These are phyloP conservation scores for Aphelocoma coerulescens DNA, from an alignment of 2,113 vertebrate genomes.

Conservation along the genomic window DNA sequence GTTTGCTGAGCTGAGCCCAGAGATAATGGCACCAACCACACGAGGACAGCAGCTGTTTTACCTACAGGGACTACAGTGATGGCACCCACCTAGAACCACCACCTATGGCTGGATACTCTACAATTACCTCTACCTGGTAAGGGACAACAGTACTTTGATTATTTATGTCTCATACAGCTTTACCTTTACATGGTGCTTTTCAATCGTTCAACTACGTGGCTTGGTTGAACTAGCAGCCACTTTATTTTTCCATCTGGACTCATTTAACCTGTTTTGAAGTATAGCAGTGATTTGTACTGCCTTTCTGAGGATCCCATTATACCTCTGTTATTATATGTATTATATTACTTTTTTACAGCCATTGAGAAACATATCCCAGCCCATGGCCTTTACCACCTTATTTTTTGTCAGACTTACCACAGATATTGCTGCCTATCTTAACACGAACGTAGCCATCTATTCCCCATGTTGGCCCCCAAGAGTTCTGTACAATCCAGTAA, in stretches of 20 bases:
- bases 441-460: conserved; percentile 85
- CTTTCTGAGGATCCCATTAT: neutral
- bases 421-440: conserved; percentile 85
- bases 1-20: neutral
- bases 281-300: neutral
- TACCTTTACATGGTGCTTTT: neutral
- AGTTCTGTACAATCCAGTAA: conserved; percentile 92
- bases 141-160: neutral
- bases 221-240: neutral
- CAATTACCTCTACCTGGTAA: neutral
- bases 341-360: neutral
- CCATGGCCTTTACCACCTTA: neutral
- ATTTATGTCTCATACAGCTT: neutral
- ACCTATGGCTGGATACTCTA: neutral
- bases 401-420: conserved; percentile 77
- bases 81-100: neutral
- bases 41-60: neutral
- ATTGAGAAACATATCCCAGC: neutral
- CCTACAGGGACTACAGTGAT: rapidly evolving
- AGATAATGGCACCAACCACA: neutral
- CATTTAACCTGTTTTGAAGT: neutral
- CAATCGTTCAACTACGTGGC: neutral
- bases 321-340: neutral
- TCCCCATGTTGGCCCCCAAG: conserved; percentile 87
- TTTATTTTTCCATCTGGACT: neutral